These are phyloP conservation scores for Phocoena phocoena DNA, from an alignment of 2,113 vertebrate species.

Conservation along the genomic window DNA sequence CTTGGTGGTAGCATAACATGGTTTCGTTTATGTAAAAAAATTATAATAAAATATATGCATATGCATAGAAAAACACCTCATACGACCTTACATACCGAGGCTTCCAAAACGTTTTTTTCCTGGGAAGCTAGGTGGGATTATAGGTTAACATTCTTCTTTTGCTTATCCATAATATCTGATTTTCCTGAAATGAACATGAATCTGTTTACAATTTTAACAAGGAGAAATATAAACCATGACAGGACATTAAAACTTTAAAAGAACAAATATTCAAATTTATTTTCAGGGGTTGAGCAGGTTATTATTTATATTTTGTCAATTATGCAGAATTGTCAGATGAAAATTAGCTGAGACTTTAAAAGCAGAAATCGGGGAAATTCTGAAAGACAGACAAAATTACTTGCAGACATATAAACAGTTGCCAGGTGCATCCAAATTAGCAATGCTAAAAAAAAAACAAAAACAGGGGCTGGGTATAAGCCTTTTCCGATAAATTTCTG, in stretches of 20 bases:
- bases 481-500: constrained; percentile 15
- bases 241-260: background rate
- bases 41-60: background rate
- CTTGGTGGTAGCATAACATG: background rate
- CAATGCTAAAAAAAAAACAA: background rate
- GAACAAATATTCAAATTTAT: background rate
- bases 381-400: constrained; percentile 23
- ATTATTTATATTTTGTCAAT: constrained; percentile 11
- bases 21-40: background rate
- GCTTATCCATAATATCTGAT: background rate
- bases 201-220: constrained; percentile 19
- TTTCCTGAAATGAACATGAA: constrained; percentile 30
- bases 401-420: constrained; percentile 31
- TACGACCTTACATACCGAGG: background rate
- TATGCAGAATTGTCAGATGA: background rate
- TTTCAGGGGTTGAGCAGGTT: background rate
- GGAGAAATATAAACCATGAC: background rate
- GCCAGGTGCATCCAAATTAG: background rate
- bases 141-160: constrained; percentile 3
- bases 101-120: background rate
- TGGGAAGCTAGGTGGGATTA: background rate
- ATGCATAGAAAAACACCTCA: background rate
- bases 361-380: constrained; percentile 2
- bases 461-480: background rate
- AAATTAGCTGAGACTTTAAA: constrained; percentile 46